Base-by-base conservation (phyloP, 1,140 invertebrate genomes). In the Lepidurus packardi region DNA sequence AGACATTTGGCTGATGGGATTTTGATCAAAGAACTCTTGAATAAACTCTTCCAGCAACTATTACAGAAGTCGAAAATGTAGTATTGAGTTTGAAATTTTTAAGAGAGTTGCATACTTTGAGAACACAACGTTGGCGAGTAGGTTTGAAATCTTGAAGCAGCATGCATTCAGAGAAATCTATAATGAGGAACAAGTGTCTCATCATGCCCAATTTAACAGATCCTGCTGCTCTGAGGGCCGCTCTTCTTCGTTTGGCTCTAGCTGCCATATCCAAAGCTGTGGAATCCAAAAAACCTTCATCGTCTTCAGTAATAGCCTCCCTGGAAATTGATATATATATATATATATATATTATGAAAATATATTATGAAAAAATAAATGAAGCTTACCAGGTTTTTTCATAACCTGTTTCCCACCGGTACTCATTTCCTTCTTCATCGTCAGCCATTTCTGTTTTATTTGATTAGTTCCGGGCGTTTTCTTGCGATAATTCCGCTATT, bases 21-120 rank as follows among this genome's bases (percentile, higher is more conserved):
- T 99, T 86, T 98, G 95, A 86, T 99, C 96, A 86, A 99, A 98
- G 84, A 94, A 99, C 86, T 98, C 96, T 81, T 97, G 93, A 77
- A 99, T 91, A 85, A 98, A 99, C 80, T 91, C 90, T 87, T 98
- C 94, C 76, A 98, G 84, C 41, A 98, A 86, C 94, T 97, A 83
- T 80, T 88, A 34, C 4, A 87, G 85, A 85, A 80, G 73, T 74
- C 80, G 80, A 77, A 13, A 45, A 44, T 43, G 73, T 73, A 21
- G 73, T 73, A 0, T 73, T 0, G 34, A 34, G 34, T 34, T 34
- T 34, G 25, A 76, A 79, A 7, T n/a, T 9, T 47, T 47, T 16
- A 47, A 47, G 9, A 65, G 21, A 65, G 13, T 65, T 7, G 73
- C 65, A 41, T 82, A 96, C 94, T 88, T 97, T 98, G 6, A 96